These are phyloP conservation scores for Clangula hyemalis DNA, from an alignment of 2,797 vertebrate genomes.

Conservation along the genomic window DNA sequence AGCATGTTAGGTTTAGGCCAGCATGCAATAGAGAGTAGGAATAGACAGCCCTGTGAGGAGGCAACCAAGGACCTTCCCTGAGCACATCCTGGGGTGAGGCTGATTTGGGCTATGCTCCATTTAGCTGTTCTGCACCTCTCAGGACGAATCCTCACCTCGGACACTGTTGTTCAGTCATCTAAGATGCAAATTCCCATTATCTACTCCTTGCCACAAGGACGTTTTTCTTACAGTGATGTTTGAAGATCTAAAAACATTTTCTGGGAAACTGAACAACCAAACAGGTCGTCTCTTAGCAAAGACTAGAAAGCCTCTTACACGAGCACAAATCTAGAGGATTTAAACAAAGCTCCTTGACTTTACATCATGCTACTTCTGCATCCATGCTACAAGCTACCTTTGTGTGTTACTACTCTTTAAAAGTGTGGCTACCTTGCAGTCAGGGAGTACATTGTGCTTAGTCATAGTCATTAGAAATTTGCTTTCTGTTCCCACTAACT, in stretches of 20 bases:
- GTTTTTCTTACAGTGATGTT: neutral
- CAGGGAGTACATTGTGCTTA: neutral
- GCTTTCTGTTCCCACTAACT: neutral
- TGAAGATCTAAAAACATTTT: neutral
- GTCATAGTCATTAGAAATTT: neutral
- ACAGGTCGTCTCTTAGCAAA: neutral
- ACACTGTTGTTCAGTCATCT: neutral
- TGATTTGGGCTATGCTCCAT: neutral
- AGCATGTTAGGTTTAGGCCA: neutral
- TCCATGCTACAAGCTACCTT: neutral
- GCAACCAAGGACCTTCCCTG: neutral
- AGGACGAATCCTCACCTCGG: accelerated
- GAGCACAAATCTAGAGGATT: neutral
- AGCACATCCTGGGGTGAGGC: neutral
- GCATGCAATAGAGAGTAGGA: neutral
- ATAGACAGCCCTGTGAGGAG: neutral
- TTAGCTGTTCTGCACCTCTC: neutral
- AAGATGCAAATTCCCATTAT: neutral
- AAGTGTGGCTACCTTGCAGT: neutral
- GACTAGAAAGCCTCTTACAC: neutral
- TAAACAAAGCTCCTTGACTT: neutral
- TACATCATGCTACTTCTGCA: neutral
- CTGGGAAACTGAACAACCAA: neutral
- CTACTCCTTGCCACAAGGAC: neutral
- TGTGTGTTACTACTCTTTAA: neutral